A percentile compares a stretch with the other conserved stretches of the same genome.
Evolutionary conservation across 2,113 vertebrate genomes (phyloP).

Genomic region (Vulpes vulpes): DNA sequence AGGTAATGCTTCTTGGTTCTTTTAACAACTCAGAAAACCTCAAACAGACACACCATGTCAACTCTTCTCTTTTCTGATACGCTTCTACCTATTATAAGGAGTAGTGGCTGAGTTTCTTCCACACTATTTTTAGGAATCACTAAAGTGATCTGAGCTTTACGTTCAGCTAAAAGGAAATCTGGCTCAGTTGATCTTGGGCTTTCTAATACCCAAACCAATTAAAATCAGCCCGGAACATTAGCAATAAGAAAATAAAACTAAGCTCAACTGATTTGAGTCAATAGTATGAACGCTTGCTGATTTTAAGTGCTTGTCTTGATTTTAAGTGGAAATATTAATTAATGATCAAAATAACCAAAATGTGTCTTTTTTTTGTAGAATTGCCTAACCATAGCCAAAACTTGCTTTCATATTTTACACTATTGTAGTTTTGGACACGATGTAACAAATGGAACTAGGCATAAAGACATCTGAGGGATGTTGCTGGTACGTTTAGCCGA

Average conservation of each 20-base stretch:
- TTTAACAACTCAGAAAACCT: background rate
- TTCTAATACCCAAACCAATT: slow-evolving; percentile 37
- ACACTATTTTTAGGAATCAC: background rate
- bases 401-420: background rate
- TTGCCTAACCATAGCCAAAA: background rate
- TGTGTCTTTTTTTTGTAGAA: background rate
- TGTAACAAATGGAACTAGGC: slow-evolving; percentile 25
- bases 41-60: background rate
- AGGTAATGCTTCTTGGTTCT: background rate
- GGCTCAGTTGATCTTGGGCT: background rate
- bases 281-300: background rate
- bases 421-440: background rate
- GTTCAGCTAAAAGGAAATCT: slow-evolving; percentile 8
- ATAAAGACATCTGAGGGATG: background rate
- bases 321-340: background rate
- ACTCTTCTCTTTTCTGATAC: background rate
- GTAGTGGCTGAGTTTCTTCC: background rate
- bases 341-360: slow-evolving; percentile 25
- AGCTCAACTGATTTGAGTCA: background rate
- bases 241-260: slow-evolving; percentile 6
- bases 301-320: slow-evolving; percentile 27
- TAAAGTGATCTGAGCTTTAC: background rate
- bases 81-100: background rate
- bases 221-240: background rate
- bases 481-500: background rate